Percentiles rank a stretch among this genome's conserved stretches.
These are phyloP conservation scores for Anthrax anthrax DNA, from an alignment of 2,888 invertebrate genomes.

Conservation along the genomic window DNA sequence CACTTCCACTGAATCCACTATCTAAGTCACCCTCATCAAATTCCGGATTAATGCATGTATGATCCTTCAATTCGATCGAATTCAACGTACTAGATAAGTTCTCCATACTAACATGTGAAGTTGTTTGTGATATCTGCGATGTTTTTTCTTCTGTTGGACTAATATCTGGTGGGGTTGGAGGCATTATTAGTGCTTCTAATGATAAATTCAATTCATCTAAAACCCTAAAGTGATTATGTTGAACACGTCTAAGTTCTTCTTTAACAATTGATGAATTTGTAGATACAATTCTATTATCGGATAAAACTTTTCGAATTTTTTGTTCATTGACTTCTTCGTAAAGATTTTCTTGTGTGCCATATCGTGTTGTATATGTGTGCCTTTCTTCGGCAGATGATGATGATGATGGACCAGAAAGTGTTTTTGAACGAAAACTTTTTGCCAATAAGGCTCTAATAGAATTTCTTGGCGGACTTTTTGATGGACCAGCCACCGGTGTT, in stretches of 20 bases:
- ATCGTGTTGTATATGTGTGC: slow-evolving; percentile 61
- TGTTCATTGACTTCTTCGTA: slow-evolving; percentile 34
- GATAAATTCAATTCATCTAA: slow-evolving; percentile 76
- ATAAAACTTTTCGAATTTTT: slow-evolving; percentile 32
- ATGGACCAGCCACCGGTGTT: slow-evolving; percentile 19
- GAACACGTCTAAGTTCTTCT: slow-evolving; percentile 71
- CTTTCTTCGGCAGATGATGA: slow-evolving; percentile 27
- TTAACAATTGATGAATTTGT: slow-evolving; percentile 56
- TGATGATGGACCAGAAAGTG: slow-evolving; percentile 15
- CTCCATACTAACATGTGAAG: slow-evolving; percentile 30
- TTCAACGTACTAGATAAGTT: slow-evolving; percentile 31
- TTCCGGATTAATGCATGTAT: slow-evolving; percentile 33
- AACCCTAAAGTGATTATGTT: slow-evolving; percentile 68
- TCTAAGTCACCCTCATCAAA: slow-evolving; percentile 48
- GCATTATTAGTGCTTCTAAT: slow-evolving; percentile 81
- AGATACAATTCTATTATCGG: slow-evolving; percentile 47
- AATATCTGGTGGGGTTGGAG: slow-evolving; percentile 39
- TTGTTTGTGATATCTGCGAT: slow-evolving; percentile 30
- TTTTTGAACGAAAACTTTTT: slow-evolving; percentile 30
- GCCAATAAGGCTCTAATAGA: slow-evolving; percentile 30
- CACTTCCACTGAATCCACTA: slow-evolving; percentile 52
- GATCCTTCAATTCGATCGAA: slow-evolving; percentile 34
- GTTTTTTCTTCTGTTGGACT: slow-evolving; percentile 42
- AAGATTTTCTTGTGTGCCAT: slow-evolving; percentile 60
- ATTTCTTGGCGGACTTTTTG: slow-evolving; percentile 32